Conservation (phyloP, 2,797 vertebrate species). For the Melanotaenia trifasciata region DNA sequence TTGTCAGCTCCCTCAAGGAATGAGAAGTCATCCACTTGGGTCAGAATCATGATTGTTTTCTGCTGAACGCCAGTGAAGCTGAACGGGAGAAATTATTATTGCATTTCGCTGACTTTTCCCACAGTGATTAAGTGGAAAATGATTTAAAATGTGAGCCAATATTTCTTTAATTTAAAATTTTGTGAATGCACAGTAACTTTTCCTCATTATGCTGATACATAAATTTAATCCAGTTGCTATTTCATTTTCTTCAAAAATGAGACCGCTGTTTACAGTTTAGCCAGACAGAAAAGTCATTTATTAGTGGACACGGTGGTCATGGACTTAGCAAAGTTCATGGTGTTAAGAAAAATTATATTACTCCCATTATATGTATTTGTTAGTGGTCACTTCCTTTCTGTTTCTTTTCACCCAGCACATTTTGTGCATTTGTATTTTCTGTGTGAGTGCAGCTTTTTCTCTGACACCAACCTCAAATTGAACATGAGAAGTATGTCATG, state of each 20-base stretch:
- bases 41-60: neutral
- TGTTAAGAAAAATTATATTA: neutral
- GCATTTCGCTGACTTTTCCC: neutral
- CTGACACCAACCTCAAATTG: conserved; percentile 40
- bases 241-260: neutral
- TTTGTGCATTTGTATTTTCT: neutral
- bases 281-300: neutral
- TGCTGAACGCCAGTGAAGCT: neutral
- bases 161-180: neutral
- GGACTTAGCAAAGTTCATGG: neutral
- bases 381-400: neutral
- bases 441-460: conserved; percentile 6
- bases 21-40: neutral
- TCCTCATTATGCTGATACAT: neutral
- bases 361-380: conserved; percentile 1
- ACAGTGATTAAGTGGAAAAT: neutral
- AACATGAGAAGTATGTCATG: conserved; percentile 37
- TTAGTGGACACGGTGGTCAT: neutral
- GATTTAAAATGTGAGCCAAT: neutral
- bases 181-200: neutral
- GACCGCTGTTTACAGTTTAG: neutral
- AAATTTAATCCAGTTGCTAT: neutral
- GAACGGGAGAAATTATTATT: neutral
- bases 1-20: neutral
- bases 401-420: neutral